A percentile compares a stretch with the other conserved stretches of the same genome.
Conservation (phyloP, 64 coral and sea anemone genomes). For the Pocillopora verrucosa region DNA sequence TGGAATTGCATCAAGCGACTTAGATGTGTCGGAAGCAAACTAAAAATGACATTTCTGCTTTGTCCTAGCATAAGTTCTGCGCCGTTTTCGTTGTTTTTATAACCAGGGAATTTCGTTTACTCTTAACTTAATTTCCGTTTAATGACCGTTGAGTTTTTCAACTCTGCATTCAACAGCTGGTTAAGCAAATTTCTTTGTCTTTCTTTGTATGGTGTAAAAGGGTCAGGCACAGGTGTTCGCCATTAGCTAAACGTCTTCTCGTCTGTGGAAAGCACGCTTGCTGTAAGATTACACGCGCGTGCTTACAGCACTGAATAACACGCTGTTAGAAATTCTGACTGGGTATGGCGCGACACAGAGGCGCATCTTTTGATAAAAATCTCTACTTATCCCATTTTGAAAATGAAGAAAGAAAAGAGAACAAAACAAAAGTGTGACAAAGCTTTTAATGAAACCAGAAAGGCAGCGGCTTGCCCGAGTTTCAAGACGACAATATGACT, state of each 20-base stretch:
- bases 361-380: neutral
- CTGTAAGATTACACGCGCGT: slow-evolving; percentile 22
- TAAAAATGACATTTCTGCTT: neutral
- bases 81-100: neutral
- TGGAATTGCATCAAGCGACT: neutral
- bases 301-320: slow-evolving; percentile 5
- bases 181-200: slow-evolving; percentile 41
- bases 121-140: slow-evolving; percentile 13
- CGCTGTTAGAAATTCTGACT: neutral
- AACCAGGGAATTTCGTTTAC: neutral
- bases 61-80: neutral
- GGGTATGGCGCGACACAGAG: neutral
- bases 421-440: neutral
- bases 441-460: neutral
- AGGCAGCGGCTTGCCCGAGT: neutral
- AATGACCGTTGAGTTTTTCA: slow-evolving; percentile 34
- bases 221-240: slow-evolving; percentile 29
- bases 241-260: slow-evolving; percentile 35
- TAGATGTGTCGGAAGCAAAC: neutral
- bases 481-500: neutral
- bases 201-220: slow-evolving; percentile 50
- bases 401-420: neutral
- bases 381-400: neutral
- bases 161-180: slow-evolving; percentile 43
- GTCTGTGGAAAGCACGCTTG: slow-evolving; percentile 28